Evolutionary conservation across 2,797 vertebrate species (phyloP), one percentile per base, ranked within the genome.

Genomic region (Cyprinodon diabolis): DNA sequence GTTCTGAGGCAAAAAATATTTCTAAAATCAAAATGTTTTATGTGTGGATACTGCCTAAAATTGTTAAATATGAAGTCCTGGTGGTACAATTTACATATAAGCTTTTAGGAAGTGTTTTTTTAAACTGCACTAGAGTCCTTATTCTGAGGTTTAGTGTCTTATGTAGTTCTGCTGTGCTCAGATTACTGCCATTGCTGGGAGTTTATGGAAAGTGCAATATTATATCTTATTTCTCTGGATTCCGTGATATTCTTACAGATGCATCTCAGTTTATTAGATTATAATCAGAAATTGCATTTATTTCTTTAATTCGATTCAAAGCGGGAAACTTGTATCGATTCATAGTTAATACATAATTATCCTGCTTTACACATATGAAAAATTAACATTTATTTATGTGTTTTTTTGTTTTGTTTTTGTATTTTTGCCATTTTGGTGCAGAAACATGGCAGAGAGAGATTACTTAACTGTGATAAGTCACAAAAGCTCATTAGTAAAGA

Each of bases 141-240:
- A 72, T 72, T 85, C 77, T 69, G 70, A 77, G 82, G 47, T 78
- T 84, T 52, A 72, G 76, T 74, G 66, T 68, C 77, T 74, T 13
- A 21, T 14, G 49, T 76, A 51, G 55, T 68, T 14, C 58, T 48
- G 40, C 65, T 66, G 74, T 82, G 77, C 71, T 71, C 21, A 23
- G 62, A 25, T 89, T 90, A 87, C 90, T 93, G 89, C 90, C 88
- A 71, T 89, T 78, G 79, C 73, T 62, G 71, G 80, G 81, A 88
- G 77, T 68, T 77, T 67, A 89, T 81, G 69, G 72, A 90, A 86
- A 90, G 92, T 93, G 93, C 90, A 91, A 93, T 95, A 91, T 69
- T 6, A 57, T 77, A 81, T 63, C 45, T 80, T 67, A 49, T 62
- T 71, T 48, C 74, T 86, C 85, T 80, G n/a, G 43, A 68, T 67